Conservation (phyloP, 2,113 vertebrate species). For the Ailuropoda melanoleuca region DNA sequence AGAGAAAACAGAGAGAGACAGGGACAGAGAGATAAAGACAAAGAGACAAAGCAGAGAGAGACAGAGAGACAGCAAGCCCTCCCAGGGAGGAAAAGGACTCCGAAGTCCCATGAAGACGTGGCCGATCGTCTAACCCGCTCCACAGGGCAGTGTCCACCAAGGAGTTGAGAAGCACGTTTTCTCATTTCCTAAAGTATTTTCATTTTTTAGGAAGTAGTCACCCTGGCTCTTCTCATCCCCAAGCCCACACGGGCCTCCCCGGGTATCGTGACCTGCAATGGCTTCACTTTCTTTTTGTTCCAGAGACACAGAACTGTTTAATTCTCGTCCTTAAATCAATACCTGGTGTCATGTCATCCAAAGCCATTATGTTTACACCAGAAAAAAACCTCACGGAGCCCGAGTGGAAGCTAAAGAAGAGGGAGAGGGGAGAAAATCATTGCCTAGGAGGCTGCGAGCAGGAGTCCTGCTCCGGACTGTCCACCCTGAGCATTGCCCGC, state of each 20-base stretch:
- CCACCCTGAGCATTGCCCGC: accelerated
- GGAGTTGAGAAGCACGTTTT: not conserved
- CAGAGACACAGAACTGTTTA: conserved; percentile 28
- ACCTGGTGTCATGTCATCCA: conserved; percentile 32
- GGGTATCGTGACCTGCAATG: accelerated
- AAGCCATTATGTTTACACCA: conserved; percentile 47
- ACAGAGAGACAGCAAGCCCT: too few species aligned
- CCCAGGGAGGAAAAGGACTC: not conserved
- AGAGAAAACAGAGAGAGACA: not conserved
- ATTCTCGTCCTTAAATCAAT: conserved; percentile 53
- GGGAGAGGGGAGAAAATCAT: not conserved
- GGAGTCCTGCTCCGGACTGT: not conserved
- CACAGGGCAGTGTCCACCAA: accelerated
- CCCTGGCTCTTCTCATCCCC: not conserved
- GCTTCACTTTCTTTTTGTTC: conserved; percentile 18
- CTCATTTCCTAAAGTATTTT: not conserved
- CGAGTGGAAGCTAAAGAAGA: not conserved
- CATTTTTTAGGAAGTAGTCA: not conserved
- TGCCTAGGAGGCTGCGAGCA: not conserved
- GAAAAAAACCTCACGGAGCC: not conserved
- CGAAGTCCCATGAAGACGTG: accelerated
- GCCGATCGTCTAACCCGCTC: not conserved
- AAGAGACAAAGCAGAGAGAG: not conserved
- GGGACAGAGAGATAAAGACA: not conserved
- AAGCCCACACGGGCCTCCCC: not conserved